Conservation (phyloP, 2,888 invertebrate genomes). For the Melanophora roralis region DNA sequence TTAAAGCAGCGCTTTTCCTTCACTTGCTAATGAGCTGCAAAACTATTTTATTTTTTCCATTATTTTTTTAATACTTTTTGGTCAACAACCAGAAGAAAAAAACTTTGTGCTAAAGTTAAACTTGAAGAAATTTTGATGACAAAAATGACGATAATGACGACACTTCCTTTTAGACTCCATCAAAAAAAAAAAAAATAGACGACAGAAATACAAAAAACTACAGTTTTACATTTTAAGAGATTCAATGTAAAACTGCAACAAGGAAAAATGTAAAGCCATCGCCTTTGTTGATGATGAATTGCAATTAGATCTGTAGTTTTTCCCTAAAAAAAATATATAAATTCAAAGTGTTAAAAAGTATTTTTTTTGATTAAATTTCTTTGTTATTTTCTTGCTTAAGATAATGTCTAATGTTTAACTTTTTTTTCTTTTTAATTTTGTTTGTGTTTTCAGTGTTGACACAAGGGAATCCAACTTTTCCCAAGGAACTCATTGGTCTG, state of each 20-base stretch:
- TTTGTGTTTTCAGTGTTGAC: constrained; percentile 77
- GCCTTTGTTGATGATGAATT: constrained; percentile 61
- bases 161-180: constrained; percentile 32
- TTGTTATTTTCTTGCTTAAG: neutral
- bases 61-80: constrained; percentile 31
- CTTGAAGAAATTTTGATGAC: constrained; percentile 52
- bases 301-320: constrained; percentile 60
- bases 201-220: neutral
- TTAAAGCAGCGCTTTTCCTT: constrained; percentile 18
- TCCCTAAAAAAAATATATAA: too few relatives aligned
- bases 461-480: constrained; percentile 78
- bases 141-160: constrained; percentile 58
- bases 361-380: neutral
- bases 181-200: neutral
- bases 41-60: constrained; percentile 55
- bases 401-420: neutral
- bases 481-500: constrained; percentile 80
- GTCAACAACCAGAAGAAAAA: constrained; percentile 38
- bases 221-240: neutral
- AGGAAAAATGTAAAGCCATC: neutral
- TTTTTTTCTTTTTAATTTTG: neutral
- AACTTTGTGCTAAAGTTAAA: constrained; percentile 38
- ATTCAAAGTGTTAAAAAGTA: neutral
- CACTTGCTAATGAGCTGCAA: constrained; percentile 65
- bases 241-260: constrained; percentile 32